phyloP scores from a whole-genome alignment of 2,113 vertebrate genomes.

The Ascaphus truei region DNA sequence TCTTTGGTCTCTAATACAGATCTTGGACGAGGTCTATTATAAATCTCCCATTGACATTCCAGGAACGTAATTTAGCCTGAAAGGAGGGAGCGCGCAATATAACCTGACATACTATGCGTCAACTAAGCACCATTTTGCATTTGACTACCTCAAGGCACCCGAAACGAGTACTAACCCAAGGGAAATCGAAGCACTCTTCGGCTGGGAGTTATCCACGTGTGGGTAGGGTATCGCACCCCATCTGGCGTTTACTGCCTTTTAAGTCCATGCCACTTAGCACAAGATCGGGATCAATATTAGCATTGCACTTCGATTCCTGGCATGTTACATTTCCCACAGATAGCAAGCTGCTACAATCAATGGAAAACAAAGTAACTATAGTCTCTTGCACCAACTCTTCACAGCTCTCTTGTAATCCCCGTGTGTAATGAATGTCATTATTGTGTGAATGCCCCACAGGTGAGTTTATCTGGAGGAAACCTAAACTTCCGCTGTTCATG shows the following conservation, averaged over 20 bases:
- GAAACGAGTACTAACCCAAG: neutral
- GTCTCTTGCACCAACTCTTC: neutral
- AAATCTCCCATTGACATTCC: slow-evolving; percentile 9
- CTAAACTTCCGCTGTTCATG: too few species aligned
- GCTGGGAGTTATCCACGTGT: too few species aligned
- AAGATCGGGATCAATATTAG: too few species aligned
- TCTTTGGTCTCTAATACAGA: neutral
- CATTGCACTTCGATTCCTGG: too few species aligned
- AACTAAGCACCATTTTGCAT: slow-evolving; percentile 6
- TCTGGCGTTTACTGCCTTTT: too few species aligned
- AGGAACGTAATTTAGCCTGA: neutral
- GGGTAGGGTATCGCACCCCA: too few species aligned
- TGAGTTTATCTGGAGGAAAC: too few species aligned
- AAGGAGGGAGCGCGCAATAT: neutral
- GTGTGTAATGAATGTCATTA: neutral
- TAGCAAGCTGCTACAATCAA: neutral
- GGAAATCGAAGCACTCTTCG: neutral
- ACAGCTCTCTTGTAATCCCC: neutral
- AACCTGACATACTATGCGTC: neutral
- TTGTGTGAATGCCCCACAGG: too few species aligned
- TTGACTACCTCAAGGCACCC: neutral
- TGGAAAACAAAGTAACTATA: neutral
- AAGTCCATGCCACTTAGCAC: too few species aligned
- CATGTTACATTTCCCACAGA: neutral
- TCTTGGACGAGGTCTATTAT: neutral